Evolutionary conservation across 2,888 invertebrate species (phyloP).

Genomic region (Brachycybe producta): DNA sequence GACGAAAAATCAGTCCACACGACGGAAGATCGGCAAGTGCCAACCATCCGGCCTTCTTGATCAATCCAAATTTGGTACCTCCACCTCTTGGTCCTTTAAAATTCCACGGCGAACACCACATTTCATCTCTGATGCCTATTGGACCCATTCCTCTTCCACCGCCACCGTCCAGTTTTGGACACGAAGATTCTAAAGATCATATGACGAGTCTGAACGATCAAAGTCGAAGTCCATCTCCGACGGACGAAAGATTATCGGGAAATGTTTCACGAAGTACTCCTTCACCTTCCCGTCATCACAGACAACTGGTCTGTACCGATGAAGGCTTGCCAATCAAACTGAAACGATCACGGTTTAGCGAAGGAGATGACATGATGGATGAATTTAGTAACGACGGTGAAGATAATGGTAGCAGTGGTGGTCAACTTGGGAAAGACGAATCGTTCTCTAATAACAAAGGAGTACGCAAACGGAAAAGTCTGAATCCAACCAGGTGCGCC

Average conservation of each 20-base stretch:
- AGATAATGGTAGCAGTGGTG: too few relatives aligned
- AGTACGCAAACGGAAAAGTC: constrained; percentile 73
- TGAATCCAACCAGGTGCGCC: constrained; percentile 73
- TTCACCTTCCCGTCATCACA: too few relatives aligned
- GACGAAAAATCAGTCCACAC: constrained; percentile 86
- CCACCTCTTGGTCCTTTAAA: constrained; percentile 13
- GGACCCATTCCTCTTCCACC: constrained; percentile 18
- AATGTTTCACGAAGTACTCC: too few relatives aligned
- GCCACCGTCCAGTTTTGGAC: constrained; percentile 16
- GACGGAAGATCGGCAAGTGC: constrained; percentile 81
- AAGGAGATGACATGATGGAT: constrained; percentile 45
- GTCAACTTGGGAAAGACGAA: too few relatives aligned
- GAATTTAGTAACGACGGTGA: constrained; percentile 8
- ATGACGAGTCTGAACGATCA: background rate
- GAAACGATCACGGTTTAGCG: constrained; percentile 31
- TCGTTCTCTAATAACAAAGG: constrained; percentile 36
- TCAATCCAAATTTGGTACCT: constrained; percentile 1
- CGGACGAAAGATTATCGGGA: too few relatives aligned
- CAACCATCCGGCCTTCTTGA: constrained; percentile 47
- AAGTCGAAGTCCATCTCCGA: constrained; percentile 5
- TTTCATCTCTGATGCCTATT: constrained; percentile 12
- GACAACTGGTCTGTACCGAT: too few relatives aligned
- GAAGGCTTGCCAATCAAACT: too few relatives aligned
- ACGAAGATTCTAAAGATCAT: background rate
- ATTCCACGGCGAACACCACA: constrained; percentile 11